A percentile compares a stretch with the other conserved stretches of the same genome.
Evolutionary conservation across 2,888 invertebrate species (phyloP).

Genomic region (Thyatira batis): DNA sequence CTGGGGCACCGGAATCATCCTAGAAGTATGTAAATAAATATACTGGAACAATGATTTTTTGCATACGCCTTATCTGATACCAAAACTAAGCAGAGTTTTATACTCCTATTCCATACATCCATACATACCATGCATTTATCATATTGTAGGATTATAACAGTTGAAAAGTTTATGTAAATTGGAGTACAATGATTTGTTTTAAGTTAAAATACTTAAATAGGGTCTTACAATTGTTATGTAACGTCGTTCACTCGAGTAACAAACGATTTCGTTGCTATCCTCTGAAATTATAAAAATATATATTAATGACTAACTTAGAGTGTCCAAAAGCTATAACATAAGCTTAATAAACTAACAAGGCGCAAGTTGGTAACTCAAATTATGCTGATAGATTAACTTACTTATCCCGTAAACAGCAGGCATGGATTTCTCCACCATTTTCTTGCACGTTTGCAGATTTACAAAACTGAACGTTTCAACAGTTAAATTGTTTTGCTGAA

Average conservation of each 20-base stretch:
- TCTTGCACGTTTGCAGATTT: constrained; percentile 46
- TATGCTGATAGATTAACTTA: constrained; percentile 19
- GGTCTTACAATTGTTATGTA: constrained; percentile 49
- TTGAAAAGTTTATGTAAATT: background rate
- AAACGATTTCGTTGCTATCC: constrained; percentile 44
- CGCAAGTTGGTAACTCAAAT: background rate
- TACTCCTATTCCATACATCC: background rate
- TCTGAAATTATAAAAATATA: constrained; percentile 28
- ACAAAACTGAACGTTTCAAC: constrained; percentile 46
- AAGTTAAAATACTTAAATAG: background rate
- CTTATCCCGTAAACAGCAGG: constrained; percentile 34
- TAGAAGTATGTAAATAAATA: background rate
- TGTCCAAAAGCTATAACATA: too few species aligned
- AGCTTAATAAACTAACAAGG: background rate
- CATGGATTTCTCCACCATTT: constrained; percentile 38
- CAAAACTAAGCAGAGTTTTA: too few species aligned
- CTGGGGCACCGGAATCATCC: constrained; percentile 61
- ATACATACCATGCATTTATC: too few species aligned
- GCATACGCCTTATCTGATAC: too few species aligned
- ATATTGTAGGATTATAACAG: too few species aligned
- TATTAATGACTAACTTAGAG: too few species aligned
- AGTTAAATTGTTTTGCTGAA: constrained; percentile 47
- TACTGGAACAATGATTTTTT: background rate
- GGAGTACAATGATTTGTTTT: background rate
- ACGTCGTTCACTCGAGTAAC: constrained; percentile 48